phyloP scores from a whole-genome alignment of 2,888 invertebrate genomes.

The Leptinotarsa tumamoca region DNA sequence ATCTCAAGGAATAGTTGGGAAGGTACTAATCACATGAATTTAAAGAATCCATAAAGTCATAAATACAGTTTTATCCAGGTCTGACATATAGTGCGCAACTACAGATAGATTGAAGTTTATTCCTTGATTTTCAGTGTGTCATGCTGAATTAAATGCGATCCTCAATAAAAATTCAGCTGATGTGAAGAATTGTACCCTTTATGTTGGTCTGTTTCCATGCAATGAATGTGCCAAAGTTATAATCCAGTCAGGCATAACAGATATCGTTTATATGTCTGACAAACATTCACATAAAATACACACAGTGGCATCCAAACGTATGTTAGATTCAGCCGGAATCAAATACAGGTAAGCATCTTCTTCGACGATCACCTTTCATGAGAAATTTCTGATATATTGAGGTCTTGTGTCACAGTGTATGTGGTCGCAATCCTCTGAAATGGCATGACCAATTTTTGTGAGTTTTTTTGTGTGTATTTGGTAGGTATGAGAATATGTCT shows the following conservation, averaged over 20 bases:
- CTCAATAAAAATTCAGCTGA: slow-evolving; percentile 87
- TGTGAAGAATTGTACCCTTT: slow-evolving; percentile 84
- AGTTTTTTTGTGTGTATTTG: no score
- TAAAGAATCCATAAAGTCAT: no score
- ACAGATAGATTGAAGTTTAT: slow-evolving; percentile 21
- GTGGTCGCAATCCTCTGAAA: no score
- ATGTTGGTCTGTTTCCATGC: slow-evolving; percentile 94
- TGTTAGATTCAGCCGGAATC: slow-evolving; percentile 85
- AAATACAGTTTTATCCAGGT: no score
- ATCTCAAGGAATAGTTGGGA: no score
- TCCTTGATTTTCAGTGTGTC: slow-evolving; percentile 80
- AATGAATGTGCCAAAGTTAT: slow-evolving; percentile 98
- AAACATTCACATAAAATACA: slow-evolving; percentile 78
- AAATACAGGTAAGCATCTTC: slow-evolving; percentile 70
- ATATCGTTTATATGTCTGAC: slow-evolving; percentile 85
- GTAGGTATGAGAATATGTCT: no score
- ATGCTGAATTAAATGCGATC: slow-evolving; percentile 98
- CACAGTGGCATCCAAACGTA: slow-evolving; percentile 81
- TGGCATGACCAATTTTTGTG: no score
- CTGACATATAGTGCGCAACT: no score
- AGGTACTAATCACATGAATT: no score
- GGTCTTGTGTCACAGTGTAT: no score
- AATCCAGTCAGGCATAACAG: slow-evolving; percentile 90
- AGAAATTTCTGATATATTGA: no score
- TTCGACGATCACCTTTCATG: no score